Base-by-base conservation (phyloP, 1,140 invertebrate species). In the Caenorhabditis briggsae region DNA sequence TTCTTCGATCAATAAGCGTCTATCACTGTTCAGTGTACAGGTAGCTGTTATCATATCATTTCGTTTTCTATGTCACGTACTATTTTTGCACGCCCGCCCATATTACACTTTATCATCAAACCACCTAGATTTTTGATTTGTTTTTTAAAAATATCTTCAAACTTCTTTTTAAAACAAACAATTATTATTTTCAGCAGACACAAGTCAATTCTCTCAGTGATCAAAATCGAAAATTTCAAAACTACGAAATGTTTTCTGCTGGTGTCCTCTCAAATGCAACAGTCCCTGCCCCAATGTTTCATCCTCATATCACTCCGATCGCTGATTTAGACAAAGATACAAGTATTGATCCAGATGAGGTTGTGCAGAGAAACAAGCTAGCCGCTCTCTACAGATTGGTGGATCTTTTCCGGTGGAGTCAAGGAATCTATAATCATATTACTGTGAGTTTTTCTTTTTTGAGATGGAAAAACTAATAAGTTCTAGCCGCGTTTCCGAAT, bases 281-380 rank as follows among this genome's bases (percentile, higher is more conserved):
- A n/a, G 65, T 85, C 16, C 84, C 84, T 41, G 3, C 82, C 64
- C 56, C 20, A 84, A 84, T 70, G 41, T 83, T 83, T 64, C 23
- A 90, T 87, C 61, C 65, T 25, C 91, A 96, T 93, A 96, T 97
- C 89, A 95, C 98, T 90, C 97, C 97, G 85, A 98, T 99, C 90
- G 97, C 98, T 93, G 98, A 99, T 93, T 97, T 99, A 91, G 95
- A 97, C 78, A 97, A 97, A 61, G 95, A 97, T 55, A 14, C 99
- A 98, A 93, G 95, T 95, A 65, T 97, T 97, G 93, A 96, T 96
- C 56, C 98, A 99, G 93, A 98, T 98, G 93, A 94, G 96, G 65
- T 93, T 97, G 14, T 94, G 43, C 64, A 70, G 33, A 50, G 98
- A 88, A 99, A 97, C 94, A 99, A 99, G 94, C 93, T 99, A 88